phyloP scores from a whole-genome alignment of 2,113 vertebrate species.

The Platichthys stellatus region DNA sequence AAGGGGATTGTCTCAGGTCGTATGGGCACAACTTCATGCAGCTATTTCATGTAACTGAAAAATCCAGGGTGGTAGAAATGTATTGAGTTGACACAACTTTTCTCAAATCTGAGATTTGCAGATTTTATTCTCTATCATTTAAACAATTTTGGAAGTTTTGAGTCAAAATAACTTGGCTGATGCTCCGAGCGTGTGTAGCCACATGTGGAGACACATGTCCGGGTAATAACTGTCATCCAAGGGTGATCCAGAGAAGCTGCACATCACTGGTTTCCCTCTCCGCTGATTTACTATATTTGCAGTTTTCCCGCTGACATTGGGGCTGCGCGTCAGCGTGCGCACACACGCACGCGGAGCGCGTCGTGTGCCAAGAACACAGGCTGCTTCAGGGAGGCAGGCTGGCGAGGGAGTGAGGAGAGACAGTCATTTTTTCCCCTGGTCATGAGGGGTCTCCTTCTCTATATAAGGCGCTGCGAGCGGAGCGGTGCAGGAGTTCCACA shows the following conservation, averaged over 20 bases:
- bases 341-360: neutral
- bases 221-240: neutral
- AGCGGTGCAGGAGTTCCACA: constrained; percentile 54
- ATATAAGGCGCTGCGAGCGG: constrained; percentile 80
- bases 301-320: constrained; percentile 9
- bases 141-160: neutral
- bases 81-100: too few relatives aligned
- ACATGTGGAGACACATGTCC: constrained; percentile 4
- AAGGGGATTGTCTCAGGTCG: too few relatives aligned
- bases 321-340: constrained; percentile 28
- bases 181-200: neutral
- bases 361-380: constrained; percentile 70
- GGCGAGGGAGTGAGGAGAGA: constrained; percentile 46
- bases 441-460: constrained; percentile 77
- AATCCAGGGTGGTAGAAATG: too few relatives aligned
- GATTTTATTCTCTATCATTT: too few relatives aligned
- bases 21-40: too few relatives aligned
- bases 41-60: too few relatives aligned
- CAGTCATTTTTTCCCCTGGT: constrained; percentile 54
- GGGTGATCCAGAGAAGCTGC: constrained; percentile 17
- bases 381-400: constrained; percentile 56
- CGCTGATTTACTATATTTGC: constrained; percentile 48
- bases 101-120: too few relatives aligned
- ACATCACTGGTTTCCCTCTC: constrained; percentile 20
- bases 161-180: neutral